Percentiles rank a stretch among this genome's conserved stretches.
These are phyloP conservation scores for Drosophila subquinaria DNA, from an alignment of 2,888 invertebrate genomes.

Conservation along the genomic window DNA sequence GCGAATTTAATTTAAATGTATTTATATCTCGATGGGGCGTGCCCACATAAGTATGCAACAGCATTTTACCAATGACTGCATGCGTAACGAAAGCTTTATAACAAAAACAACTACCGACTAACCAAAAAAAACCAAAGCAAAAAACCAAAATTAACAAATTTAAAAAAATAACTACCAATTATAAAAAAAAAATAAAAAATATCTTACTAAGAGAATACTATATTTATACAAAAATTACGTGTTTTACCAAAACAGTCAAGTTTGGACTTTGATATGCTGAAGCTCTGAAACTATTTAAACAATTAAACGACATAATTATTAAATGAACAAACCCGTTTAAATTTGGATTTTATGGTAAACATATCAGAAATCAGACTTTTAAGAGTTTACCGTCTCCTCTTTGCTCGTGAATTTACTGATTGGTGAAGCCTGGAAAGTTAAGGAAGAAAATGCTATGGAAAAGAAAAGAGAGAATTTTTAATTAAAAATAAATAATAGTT, in stretches of 20 bases:
- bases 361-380: slow-evolving; percentile 3
- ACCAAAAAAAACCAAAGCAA: slow-evolving; percentile 19
- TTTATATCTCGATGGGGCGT: background rate
- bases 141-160: background rate
- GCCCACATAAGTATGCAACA: slow-evolving; percentile 53
- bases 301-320: slow-evolving; percentile 1
- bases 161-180: slow-evolving; percentile 7
- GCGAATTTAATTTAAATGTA: slow-evolving; percentile 9
- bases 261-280: background rate
- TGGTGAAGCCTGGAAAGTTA: background rate
- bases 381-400: slow-evolving; percentile 3
- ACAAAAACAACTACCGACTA: slow-evolving; percentile 44
- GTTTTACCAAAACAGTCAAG: slow-evolving; percentile 10
- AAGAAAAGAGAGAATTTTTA: slow-evolving; percentile 1
- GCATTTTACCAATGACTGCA: slow-evolving; percentile 49
- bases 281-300: background rate
- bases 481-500: background rate
- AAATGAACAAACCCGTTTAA: background rate
- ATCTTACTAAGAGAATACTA: slow-evolving; percentile 30
- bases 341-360: background rate
- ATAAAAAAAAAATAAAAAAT: slow-evolving; percentile 15
- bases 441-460: background rate
- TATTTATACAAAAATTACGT: slow-evolving; percentile 56
- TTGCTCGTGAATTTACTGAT: background rate
- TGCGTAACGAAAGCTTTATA: slow-evolving; percentile 78